These are phyloP conservation scores for Scaptomyza hsui DNA, from an alignment of 1,140 invertebrate species.

Conservation along the genomic window DNA sequence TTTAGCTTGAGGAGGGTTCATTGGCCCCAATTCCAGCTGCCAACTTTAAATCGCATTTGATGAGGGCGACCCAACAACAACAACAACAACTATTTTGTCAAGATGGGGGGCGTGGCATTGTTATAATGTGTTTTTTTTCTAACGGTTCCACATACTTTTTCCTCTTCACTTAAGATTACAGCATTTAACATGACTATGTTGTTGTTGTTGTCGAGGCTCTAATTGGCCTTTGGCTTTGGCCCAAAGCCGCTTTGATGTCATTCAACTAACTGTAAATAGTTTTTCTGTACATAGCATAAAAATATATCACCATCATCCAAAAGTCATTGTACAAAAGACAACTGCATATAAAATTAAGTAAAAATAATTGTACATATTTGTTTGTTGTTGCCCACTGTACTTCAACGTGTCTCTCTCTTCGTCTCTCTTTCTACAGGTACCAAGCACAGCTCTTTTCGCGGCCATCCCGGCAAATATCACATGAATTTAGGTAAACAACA, in stretches of 20 bases:
- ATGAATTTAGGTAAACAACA: slow-evolving; percentile 82
- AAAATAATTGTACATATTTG: background rate
- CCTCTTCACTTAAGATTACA: slow-evolving; percentile 39
- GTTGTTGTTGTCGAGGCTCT: slow-evolving; percentile 31
- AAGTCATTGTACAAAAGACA: slow-evolving; percentile 47
- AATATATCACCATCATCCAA: slow-evolving; percentile 29
- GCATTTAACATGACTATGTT: slow-evolving; percentile 51
- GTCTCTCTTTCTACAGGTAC: slow-evolving; percentile 77
- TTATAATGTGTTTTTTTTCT: background rate
- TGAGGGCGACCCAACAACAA: slow-evolving; percentile 21
- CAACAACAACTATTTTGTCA: slow-evolving; percentile 41
- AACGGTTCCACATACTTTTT: slow-evolving; percentile 40
- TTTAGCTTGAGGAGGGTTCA: slow-evolving; percentile 56
- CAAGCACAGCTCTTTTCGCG: slow-evolving; percentile 82
- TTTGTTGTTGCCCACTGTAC: slow-evolving; percentile 10
- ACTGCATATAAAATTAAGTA: slow-evolving; percentile 9
- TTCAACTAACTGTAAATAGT: slow-evolving; percentile 68
- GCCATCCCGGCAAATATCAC: slow-evolving; percentile 84
- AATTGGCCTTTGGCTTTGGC: slow-evolving; percentile 35
- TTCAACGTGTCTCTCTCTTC: slow-evolving; percentile 21
- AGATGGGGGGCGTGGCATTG: slow-evolving; percentile 9
- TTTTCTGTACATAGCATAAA: slow-evolving; percentile 12
- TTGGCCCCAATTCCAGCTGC: slow-evolving; percentile 62
- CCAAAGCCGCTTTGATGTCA: slow-evolving; percentile 43
- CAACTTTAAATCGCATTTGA: slow-evolving; percentile 44